Base-by-base conservation (phyloP, 2,888 invertebrate genomes). In the Augiades crinisus region DNA sequence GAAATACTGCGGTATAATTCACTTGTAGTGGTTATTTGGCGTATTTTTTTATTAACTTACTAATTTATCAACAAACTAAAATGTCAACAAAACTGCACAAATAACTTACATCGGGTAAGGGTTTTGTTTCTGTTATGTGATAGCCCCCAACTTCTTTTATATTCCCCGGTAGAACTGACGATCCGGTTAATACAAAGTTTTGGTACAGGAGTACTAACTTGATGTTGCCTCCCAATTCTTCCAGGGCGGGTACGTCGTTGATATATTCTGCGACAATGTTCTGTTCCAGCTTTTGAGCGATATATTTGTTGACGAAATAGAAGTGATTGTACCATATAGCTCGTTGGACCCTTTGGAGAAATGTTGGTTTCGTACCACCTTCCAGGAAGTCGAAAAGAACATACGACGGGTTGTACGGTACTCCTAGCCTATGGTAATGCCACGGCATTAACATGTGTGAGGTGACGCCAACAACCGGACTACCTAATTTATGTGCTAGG, bases 121-220 rank as follows among this genome's bases (percentile, higher is more conserved):
- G 61, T 8, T 78, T 70, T 0, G 67, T 47, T 21, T 67, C 57
- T 7, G 62, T 65, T 1, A 91, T 75, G 52, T 91, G 90, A 34
- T 87, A 71, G 1, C 91, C 92, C 16, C 90, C 91, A 6, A 91
- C 79, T 73, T 91, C 92, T n/a, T 92, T 75, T 0, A 92, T 75
- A 47, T 86, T 88, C 0, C 88, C 79, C 0, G 90, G 68, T 8
- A 73, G 61, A 0, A 92, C 88, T 3, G 79, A 74, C 0, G 88
- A 77, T 1, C 90, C 90, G 47, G 85, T 78, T 1, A 91, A 58
- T 0, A 90, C 77, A 52, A 84, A 90, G 62, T 92, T 51, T 8
- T 90, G 89, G 61, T 92, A 92, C 0, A 89, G 70, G 3, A 93
- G 68, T 6, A 91, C 53, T 1, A 91, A 65, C 5, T 87, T 87